These are phyloP conservation scores for Phasianus colchicus DNA, from an alignment of 2,113 vertebrate genomes.

Conservation along the genomic window DNA sequence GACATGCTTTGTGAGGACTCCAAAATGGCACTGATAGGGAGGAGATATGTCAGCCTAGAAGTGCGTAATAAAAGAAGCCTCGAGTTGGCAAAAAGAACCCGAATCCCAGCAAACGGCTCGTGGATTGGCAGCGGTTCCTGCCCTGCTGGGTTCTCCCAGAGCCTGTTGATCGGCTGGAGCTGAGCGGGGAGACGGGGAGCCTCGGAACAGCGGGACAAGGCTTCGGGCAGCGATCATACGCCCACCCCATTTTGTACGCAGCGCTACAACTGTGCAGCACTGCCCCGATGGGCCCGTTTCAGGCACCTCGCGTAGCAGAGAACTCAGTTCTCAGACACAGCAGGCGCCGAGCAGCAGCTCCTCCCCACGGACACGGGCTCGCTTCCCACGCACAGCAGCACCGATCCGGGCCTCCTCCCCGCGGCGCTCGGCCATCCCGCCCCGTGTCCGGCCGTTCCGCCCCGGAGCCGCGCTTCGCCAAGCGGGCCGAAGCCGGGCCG, in stretches of 20 bases:
- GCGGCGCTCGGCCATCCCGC: neutral
- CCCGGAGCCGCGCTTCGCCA: neutral
- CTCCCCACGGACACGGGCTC: neutral
- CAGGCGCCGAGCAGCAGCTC: neutral
- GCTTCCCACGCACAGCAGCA: too few species aligned
- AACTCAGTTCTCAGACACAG: neutral
- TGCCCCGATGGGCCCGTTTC: neutral
- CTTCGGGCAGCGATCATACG: fast-evolving
- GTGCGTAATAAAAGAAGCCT: neutral
- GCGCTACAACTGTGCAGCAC: neutral
- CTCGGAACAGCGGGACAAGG: neutral
- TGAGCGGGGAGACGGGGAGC: neutral
- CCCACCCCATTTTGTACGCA: fast-evolving
- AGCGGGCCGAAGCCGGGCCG: too few species aligned
- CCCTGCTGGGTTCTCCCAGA: neutral
- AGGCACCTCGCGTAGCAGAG: fast-evolving
- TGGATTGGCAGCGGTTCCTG: neutral
- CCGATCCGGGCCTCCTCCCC: neutral
- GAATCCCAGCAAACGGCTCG: neutral
- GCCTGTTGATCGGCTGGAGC: neutral
- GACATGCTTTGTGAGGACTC: neutral
- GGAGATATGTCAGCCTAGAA: neutral
- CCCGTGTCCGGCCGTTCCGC: neutral
- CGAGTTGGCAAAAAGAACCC: neutral
- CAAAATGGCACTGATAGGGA: neutral